Evolutionary conservation across 2,113 vertebrate species (phyloP).

Genomic region (Tragulus kanchil): DNA sequence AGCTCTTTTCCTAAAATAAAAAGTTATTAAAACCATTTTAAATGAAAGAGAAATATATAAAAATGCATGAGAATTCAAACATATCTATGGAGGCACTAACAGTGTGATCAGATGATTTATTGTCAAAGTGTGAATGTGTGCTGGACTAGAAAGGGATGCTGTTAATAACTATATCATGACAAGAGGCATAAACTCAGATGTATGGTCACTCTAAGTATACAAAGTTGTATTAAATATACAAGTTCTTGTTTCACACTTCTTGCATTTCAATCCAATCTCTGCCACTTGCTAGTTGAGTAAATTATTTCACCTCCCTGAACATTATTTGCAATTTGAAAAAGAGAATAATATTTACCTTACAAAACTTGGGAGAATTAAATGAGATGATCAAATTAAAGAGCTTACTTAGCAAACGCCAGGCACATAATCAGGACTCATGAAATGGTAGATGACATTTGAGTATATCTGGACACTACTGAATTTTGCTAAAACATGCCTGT

Average conservation of each 20-base stretch:
- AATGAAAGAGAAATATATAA: neutral
- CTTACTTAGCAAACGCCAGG: neutral
- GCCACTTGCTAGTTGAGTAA: neutral
- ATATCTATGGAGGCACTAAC: neutral
- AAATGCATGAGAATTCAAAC: neutral
- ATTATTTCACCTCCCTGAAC: neutral
- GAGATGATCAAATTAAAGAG: neutral
- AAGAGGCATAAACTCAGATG: neutral
- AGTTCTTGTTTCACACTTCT: neutral
- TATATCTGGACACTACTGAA: neutral
- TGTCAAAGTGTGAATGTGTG: neutral
- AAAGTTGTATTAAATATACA: conserved; percentile 13
- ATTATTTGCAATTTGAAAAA: neutral
- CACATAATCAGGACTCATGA: neutral
- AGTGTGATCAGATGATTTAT: neutral
- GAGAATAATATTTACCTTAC: neutral
- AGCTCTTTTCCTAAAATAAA: neutral
- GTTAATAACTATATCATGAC: neutral
- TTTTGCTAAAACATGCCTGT: neutral
- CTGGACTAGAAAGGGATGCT: neutral
- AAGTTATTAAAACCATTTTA: neutral
- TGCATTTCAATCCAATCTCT: neutral
- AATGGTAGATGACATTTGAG: neutral
- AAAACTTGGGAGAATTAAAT: neutral
- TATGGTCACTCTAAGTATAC: neutral